These are phyloP conservation scores for Oncorhynchus keta DNA, from an alignment of 2,113 vertebrate genomes.

Conservation along the genomic window DNA sequence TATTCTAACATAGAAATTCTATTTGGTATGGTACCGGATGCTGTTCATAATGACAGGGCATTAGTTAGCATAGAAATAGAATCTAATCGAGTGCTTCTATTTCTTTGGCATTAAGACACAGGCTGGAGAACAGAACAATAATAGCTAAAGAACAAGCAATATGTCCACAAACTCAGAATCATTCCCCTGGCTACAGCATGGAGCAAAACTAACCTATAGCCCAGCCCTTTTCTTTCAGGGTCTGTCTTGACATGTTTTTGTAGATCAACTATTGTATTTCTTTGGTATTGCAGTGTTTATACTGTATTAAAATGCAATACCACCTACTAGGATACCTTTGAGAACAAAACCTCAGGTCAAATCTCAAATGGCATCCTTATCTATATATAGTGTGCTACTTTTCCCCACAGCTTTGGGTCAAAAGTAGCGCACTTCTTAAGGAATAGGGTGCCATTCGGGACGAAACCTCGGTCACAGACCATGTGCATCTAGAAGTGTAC, in stretches of 20 bases:
- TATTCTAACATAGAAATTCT: too few relatives aligned
- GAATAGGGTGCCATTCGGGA: too few relatives aligned
- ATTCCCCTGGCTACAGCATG: constrained; percentile 16
- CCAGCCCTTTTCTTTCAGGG: constrained; percentile 19
- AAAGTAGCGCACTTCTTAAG: too few relatives aligned
- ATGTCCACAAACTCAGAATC: constrained; percentile 42
- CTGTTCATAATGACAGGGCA: constrained; percentile 46
- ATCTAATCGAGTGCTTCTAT: too few relatives aligned
- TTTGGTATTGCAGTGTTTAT: constrained; percentile 46
- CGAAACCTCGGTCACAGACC: neutral
- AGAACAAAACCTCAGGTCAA: constrained; percentile 21
- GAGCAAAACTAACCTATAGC: constrained; percentile 28
- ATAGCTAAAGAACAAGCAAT: constrained; percentile 61
- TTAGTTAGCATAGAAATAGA: neutral
- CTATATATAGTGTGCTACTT: too few relatives aligned
- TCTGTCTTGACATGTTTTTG: constrained; percentile 30
- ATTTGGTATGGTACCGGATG: too few relatives aligned
- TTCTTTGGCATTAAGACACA: constrained; percentile 14
- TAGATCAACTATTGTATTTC: constrained; percentile 3
- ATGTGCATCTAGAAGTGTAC: too few relatives aligned
- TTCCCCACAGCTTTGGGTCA: too few relatives aligned
- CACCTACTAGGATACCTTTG: constrained; percentile 19
- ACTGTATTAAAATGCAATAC: constrained; percentile 47
- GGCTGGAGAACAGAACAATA: constrained; percentile 31
- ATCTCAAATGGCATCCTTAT: too few relatives aligned